phyloP scores from a whole-genome alignment of 1,140 invertebrate genomes.

The Eulimnadia texana region DNA sequence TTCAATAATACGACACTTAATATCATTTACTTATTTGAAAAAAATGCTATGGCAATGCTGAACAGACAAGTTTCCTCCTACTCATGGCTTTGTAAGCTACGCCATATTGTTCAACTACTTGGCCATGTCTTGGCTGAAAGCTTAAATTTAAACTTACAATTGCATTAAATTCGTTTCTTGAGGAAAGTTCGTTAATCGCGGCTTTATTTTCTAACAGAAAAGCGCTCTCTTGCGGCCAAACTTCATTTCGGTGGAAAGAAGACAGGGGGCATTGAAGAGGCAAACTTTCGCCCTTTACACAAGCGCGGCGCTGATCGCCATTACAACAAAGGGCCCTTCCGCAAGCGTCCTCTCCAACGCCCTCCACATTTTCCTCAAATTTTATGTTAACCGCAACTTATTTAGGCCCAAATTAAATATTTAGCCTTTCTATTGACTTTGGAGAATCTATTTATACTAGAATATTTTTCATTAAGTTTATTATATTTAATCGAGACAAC shows the following conservation, averaged over 20 bases:
- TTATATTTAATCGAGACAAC: background rate
- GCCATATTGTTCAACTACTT: slow-evolving; percentile 6
- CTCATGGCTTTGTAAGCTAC: too few species aligned
- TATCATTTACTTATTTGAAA: background rate
- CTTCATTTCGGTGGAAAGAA: slow-evolving; percentile 8
- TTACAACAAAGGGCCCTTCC: background rate
- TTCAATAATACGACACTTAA: background rate
- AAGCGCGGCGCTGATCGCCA: slow-evolving; percentile 11
- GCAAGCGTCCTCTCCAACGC: background rate
- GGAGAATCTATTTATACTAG: background rate
- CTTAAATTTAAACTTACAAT: background rate
- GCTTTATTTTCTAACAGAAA: background rate
- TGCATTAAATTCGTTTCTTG: background rate
- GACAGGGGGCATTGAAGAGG: slow-evolving; percentile 13
- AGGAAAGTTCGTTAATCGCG: background rate
- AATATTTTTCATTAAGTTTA: background rate
- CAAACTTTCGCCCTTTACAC: slow-evolving; percentile 9
- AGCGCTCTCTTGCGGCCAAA: slow-evolving; percentile 8
- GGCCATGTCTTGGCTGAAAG: background rate
- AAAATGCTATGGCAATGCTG: slow-evolving; percentile 1
- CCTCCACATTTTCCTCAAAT: too few species aligned
- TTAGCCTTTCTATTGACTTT: too few species aligned
- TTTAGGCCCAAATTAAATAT: too few species aligned
- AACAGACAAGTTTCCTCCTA: too few species aligned
- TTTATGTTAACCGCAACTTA: too few species aligned